Conservation (phyloP, 2,797 vertebrate genomes). For the Poliocrania exsul region DNA sequence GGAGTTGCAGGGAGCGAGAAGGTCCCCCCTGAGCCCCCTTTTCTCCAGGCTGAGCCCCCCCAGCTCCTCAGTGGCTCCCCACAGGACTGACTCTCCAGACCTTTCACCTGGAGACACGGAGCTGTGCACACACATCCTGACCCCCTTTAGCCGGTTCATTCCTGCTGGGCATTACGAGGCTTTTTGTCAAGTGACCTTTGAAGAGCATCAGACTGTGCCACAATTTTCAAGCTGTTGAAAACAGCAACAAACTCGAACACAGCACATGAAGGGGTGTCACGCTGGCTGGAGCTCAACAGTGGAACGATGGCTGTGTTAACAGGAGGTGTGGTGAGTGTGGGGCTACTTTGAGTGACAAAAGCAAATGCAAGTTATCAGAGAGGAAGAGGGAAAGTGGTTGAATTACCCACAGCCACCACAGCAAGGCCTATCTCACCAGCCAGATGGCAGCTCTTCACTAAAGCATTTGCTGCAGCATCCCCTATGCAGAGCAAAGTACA, state of each 20-base stretch:
- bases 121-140: neutral
- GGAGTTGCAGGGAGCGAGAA: neutral
- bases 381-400: neutral
- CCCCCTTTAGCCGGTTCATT: neutral
- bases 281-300: neutral
- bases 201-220: neutral
- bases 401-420: neutral
- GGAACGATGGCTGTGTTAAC: neutral
- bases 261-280: accelerated
- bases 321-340: neutral
- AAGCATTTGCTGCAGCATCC: neutral
- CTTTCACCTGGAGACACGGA: neutral
- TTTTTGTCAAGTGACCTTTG: neutral
- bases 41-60: neutral
- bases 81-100: too few species aligned
- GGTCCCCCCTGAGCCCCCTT: neutral
- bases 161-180: accelerated
- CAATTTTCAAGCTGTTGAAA: neutral
- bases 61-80: neutral
- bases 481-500: neutral
- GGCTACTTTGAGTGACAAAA: neutral
- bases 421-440: neutral
- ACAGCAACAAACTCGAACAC: neutral
- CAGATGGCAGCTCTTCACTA: neutral
- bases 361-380: neutral